Evolutionary conservation across 23 tunicate species (phyloP).

Genomic region (Ciona savignyi): DNA sequence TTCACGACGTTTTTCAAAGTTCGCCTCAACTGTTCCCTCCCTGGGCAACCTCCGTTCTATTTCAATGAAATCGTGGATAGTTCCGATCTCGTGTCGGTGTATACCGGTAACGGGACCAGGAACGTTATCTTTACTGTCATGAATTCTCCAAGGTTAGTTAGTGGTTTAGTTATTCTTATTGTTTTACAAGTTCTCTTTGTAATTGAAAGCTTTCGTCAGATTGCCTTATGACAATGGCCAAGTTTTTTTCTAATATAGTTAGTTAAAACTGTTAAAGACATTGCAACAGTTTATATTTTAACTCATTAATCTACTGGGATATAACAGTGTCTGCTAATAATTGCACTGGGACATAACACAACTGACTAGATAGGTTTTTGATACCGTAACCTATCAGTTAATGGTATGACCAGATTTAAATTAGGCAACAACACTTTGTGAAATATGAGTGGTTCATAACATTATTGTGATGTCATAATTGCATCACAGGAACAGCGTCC

Average conservation of each 20-base stretch:
- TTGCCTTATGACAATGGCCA: not conserved
- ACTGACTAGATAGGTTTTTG: too few relatives aligned
- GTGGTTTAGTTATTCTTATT: not conserved
- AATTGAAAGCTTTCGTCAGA: not conserved
- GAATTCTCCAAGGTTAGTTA: conserved; percentile 58
- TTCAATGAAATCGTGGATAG: conserved; percentile 57
- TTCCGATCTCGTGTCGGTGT: conserved; percentile 25
- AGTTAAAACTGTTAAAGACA: not conserved
- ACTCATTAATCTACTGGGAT: too few relatives aligned
- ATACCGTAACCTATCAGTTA: too few relatives aligned
- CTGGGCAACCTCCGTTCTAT: conserved; percentile 81
- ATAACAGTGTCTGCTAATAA: too few relatives aligned
- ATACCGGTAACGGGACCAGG: conserved; percentile 6
- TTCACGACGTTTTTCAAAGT: conserved; percentile 69
- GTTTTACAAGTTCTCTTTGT: not conserved
- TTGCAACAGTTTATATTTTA: conserved; percentile 1
- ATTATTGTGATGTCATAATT: not conserved
- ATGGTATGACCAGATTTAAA: too few relatives aligned
- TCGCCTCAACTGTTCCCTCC: conserved; percentile 55
- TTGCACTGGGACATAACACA: too few relatives aligned
- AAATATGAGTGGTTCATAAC: too few relatives aligned
- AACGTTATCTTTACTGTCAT: conserved; percentile 44
- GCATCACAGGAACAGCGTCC: conserved; percentile 42
- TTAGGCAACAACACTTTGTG: too few relatives aligned
- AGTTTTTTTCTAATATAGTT: not conserved